Conservation (phyloP, 2,888 invertebrate genomes). For the Pilophorus perplexus region DNA sequence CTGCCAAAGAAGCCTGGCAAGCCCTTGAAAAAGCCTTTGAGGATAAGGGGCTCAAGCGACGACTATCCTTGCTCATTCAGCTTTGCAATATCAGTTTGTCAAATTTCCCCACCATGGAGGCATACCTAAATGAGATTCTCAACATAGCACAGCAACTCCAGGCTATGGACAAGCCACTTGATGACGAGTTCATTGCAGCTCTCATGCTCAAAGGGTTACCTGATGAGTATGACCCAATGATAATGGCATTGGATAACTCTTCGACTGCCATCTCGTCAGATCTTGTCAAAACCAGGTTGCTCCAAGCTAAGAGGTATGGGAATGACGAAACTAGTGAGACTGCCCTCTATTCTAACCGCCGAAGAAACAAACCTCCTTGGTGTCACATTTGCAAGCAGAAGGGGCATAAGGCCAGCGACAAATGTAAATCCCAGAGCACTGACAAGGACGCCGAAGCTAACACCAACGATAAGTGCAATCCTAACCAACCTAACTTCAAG, state of each 20-base stretch:
- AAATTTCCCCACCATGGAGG: not conserved
- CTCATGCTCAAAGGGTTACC: constrained; percentile 12
- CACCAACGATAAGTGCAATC: too few relatives aligned
- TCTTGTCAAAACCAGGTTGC: constrained; percentile 11
- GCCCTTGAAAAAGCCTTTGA: constrained; percentile 26
- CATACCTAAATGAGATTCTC: constrained; percentile 8
- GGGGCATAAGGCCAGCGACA: too few relatives aligned
- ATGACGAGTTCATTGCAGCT: constrained; percentile 27
- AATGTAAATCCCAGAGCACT: too few relatives aligned
- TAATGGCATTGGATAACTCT: constrained; percentile 24
- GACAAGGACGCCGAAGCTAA: too few relatives aligned
- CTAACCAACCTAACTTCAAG: too few relatives aligned
- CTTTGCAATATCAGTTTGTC: not conserved
- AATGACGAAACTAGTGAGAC: too few relatives aligned
- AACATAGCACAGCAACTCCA: not conserved
- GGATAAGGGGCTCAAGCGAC: not conserved
- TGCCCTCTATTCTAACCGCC: too few relatives aligned
- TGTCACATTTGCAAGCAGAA: too few relatives aligned
- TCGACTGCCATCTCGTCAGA: too few relatives aligned
- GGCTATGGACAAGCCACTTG: constrained; percentile 10
- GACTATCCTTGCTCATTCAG: not conserved
- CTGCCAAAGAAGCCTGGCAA: constrained; percentile 23
- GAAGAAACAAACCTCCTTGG: too few relatives aligned
- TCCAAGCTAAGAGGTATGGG: too few relatives aligned
- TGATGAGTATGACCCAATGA: not conserved